Conservation (phyloP, 2,888 invertebrate species). For the Chorisops tibialis region DNA sequence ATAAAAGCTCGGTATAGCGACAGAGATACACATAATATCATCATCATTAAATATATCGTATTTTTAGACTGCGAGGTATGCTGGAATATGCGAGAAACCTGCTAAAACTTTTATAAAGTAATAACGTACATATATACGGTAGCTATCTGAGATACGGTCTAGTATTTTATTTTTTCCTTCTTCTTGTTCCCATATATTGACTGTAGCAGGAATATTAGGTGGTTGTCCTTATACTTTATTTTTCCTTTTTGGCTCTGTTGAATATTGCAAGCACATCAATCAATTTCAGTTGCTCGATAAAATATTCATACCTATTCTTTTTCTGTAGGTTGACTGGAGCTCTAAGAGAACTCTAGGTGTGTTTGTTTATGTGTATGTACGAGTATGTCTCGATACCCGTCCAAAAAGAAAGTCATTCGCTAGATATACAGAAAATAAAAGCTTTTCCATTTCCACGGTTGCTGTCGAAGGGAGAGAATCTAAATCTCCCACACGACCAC, state of each 20-base stretch:
- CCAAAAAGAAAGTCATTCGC: constrained; percentile 15
- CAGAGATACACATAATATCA: no score
- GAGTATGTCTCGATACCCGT: not conserved
- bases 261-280: constrained; percentile 26
- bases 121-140: no score
- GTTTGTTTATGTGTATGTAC: not conserved
- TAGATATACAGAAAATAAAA: constrained; percentile 15
- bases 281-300: constrained; percentile 29
- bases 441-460: constrained; percentile 1
- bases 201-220: no score
- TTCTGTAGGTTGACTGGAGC: not conserved
- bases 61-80: no score
- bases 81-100: no score
- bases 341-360: constrained; percentile 2
- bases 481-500: not conserved
- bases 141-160: no score
- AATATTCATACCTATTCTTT: constrained; percentile 29
- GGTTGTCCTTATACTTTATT: not conserved
- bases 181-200: no score
- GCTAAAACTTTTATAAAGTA: no score
- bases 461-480: not conserved
- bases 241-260: not conserved
- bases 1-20: no score
- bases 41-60: no score
- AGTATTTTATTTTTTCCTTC: no score